Evolutionary conservation across 2,888 invertebrate species (phyloP).

Genomic region (Tholera decimalis): DNA sequence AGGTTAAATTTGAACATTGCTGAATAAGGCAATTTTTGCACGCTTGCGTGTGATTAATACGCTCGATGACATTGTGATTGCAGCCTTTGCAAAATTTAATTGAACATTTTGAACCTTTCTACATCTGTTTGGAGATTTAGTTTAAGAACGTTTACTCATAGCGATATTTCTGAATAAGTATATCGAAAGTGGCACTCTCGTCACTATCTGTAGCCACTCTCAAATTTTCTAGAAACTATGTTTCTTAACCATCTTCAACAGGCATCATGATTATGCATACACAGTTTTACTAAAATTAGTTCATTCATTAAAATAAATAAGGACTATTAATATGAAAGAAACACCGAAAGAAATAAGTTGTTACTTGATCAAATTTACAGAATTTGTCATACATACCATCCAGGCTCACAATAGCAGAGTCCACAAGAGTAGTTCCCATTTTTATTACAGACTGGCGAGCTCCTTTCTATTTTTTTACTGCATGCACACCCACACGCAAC

Average conservation of each 20-base stretch:
- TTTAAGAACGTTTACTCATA: no score
- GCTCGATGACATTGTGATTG: constrained; percentile 9
- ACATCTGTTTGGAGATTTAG: not conserved
- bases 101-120: not conserved
- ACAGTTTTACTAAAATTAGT: no score
- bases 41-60: constrained; percentile 20
- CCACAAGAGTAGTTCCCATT: constrained; percentile 92
- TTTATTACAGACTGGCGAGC: constrained; percentile 82
- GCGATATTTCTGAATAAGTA: no score
- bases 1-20: constrained; percentile 32
- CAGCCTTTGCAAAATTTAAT: not conserved
- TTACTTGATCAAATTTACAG: not conserved
- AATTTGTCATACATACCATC: constrained; percentile 58
- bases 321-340: no score
- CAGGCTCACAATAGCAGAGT: constrained; percentile 90
- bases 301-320: no score
- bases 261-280: no score
- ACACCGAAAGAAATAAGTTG: no score
- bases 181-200: no score
- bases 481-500: constrained; percentile 84
- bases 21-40: constrained; percentile 25
- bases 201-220: no score
- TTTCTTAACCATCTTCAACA: no score
- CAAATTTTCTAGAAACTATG: no score
- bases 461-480: constrained; percentile 71